Evolutionary conservation across 2,113 vertebrate species (phyloP).

Genomic region (Illadopsis cleaveri): DNA sequence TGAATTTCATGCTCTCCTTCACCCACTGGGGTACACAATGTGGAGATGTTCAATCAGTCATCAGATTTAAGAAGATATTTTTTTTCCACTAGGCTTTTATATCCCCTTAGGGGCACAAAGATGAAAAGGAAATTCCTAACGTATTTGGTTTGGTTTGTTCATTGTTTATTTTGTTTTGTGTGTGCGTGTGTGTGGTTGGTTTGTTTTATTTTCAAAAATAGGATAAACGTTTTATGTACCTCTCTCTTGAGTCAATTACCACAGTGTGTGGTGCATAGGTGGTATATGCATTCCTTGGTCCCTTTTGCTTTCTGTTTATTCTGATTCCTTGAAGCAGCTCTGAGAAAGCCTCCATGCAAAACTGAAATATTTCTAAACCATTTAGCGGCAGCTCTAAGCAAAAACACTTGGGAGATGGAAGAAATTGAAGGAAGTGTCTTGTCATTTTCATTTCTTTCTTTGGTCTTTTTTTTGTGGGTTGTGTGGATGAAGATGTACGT

Average conservation of each 20-base stretch:
- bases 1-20: background rate
- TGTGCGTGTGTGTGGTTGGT: no score
- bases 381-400: fast-evolving
- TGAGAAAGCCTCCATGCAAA: background rate
- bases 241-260: background rate
- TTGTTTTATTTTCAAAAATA: background rate
- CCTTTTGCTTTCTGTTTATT: background rate
- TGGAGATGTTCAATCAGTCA: background rate
- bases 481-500: fast-evolving
- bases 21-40: background rate
- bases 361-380: background rate
- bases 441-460: background rate
- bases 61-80: background rate
- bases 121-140: background rate
- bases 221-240: fast-evolving
- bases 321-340: background rate
- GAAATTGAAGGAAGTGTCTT: background rate
- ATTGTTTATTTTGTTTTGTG: background rate
- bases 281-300: fast-evolving
- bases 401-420: background rate
- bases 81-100: background rate
- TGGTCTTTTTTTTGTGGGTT: background rate
- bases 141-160: background rate
- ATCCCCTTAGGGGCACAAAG: background rate
- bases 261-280: background rate